Evolutionary conservation across 1,140 invertebrate species (phyloP).

Genomic region (Drosophila seguyi): DNA sequence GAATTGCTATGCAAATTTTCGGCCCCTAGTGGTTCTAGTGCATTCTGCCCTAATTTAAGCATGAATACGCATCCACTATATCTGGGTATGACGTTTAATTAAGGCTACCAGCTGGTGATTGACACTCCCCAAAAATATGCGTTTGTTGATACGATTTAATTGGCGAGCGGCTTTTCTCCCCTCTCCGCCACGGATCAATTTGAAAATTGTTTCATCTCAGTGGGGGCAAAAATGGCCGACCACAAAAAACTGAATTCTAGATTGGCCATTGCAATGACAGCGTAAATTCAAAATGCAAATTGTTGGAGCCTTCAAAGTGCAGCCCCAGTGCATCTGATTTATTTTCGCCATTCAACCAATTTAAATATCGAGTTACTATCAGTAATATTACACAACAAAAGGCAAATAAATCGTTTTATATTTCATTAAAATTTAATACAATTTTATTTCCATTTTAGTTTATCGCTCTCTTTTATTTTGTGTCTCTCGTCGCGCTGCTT

Average conservation of each 20-base stretch:
- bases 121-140: constrained; percentile 28
- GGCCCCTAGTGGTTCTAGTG: not conserved
- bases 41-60: constrained; percentile 4
- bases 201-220: constrained; percentile 30
- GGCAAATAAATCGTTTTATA: constrained; percentile 36
- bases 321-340: constrained; percentile 22
- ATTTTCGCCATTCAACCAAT: constrained; percentile 37
- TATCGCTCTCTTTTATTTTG: constrained; percentile 6
- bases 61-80: not conserved
- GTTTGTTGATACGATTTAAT: constrained; percentile 57
- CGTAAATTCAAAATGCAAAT: constrained; percentile 1
- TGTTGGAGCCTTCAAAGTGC: constrained; percentile 8
- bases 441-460: constrained; percentile 46
- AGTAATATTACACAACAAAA: constrained; percentile 27
- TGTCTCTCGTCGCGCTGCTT: constrained; percentile 13
- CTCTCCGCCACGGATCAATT: constrained; percentile 11
- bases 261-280: constrained; percentile 6
- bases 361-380: constrained; percentile 37
- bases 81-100: constrained; percentile 63
- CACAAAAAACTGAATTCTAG: constrained; percentile 45
- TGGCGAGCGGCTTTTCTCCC: constrained; percentile 28
- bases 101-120: constrained; percentile 33
- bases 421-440: constrained; percentile 58
- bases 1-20: constrained; percentile 69
- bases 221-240: constrained; percentile 14